Evolutionary conservation across 2,797 vertebrate genomes (phyloP), one percentile per base, ranked within the genome.

Genomic region (Hapalemur alaotrensis): DNA sequence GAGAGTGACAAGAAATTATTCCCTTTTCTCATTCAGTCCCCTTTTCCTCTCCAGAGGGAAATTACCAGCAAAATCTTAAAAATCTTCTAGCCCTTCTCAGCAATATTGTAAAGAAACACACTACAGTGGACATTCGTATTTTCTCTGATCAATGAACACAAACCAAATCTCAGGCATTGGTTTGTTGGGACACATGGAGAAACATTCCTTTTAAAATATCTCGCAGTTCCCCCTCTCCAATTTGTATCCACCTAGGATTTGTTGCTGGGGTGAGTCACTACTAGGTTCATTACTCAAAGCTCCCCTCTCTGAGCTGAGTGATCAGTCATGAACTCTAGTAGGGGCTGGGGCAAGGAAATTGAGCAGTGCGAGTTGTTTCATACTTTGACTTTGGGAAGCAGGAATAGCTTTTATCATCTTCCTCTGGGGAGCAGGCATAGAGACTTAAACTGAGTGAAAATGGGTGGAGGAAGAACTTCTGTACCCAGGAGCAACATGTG

Each of bases 251-350:
- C 70, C 18, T 88, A 76, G 69, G 85, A 73, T 63, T 92, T 94
- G 89, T 72, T 96, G 28, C 48, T 87, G 75, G 97, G 98, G 92
- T 98, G 98, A 98, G 97, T 98, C 80, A 73, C 76, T 94, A 81
- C 76, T 94, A 81, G 70, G 95, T 90, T 94, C 88, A 82, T 98
- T 98, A 97, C 57, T 90, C 69, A 75, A 95, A 94, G 82, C 28
- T 97, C 92, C 96, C 76, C 92, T 96, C 91, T 93, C 25, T 38
- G 89, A 87, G 12, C 87, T 83, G 89, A 95, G 92, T 91, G 50
- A 96, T 95, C 85, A 91, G 76, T 80, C 22, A 69, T 85, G 95
- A 97, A 96, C 63, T 15, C 30, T 90, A 38, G 89, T 57, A 91
- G 65, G 50, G 96, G 61, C 79, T 94, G 80, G 95, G 63, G 88